A percentile compares a stretch with the other conserved stretches of the same genome.
phyloP scores from a whole-genome alignment of 2,888 invertebrate species.

The Hypsopygia costalis region DNA sequence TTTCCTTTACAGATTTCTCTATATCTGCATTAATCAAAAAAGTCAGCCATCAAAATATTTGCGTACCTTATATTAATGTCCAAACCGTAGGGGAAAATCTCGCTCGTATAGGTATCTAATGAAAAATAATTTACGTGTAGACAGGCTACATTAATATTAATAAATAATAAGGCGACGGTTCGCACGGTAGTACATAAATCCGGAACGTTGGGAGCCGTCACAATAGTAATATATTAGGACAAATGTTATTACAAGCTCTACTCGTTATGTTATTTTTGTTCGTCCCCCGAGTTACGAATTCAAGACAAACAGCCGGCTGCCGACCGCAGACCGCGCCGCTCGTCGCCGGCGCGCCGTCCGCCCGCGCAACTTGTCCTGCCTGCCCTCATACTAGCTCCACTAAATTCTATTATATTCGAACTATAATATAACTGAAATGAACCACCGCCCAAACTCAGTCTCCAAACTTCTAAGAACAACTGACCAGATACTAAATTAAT shows the following conservation, averaged over 20 bases:
- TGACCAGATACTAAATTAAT: slow-evolving; percentile 25
- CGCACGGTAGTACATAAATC: slow-evolving; percentile 70
- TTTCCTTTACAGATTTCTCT: background rate
- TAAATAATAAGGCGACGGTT: slow-evolving; percentile 69
- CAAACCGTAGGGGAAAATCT: slow-evolving; percentile 38
- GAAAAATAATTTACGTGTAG: slow-evolving; percentile 64
- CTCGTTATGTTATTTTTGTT: slow-evolving; percentile 75
- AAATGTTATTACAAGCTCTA: slow-evolving; percentile 76
- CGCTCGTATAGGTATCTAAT: slow-evolving; percentile 46
- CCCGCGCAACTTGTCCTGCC: background rate
- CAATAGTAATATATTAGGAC: slow-evolving; percentile 77
- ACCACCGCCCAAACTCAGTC: too few species aligned
- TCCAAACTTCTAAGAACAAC: slow-evolving; percentile 33
- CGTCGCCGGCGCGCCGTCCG: slow-evolving; percentile 11
- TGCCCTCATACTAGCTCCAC: background rate
- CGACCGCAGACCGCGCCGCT: slow-evolving; percentile 26
- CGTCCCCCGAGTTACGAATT: slow-evolving; percentile 50
- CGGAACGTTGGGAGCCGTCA: slow-evolving; percentile 62
- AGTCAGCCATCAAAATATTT: slow-evolving; percentile 47
- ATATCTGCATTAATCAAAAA: slow-evolving; percentile 23
- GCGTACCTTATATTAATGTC: slow-evolving; percentile 48
- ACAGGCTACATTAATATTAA: slow-evolving; percentile 69
- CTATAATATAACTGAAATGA: slow-evolving; percentile 10
- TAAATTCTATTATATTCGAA: slow-evolving; percentile 15
- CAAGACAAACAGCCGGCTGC: slow-evolving; percentile 33